Base-by-base conservation (phyloP, 2,888 invertebrate genomes). In the Polymixis lichenea region DNA sequence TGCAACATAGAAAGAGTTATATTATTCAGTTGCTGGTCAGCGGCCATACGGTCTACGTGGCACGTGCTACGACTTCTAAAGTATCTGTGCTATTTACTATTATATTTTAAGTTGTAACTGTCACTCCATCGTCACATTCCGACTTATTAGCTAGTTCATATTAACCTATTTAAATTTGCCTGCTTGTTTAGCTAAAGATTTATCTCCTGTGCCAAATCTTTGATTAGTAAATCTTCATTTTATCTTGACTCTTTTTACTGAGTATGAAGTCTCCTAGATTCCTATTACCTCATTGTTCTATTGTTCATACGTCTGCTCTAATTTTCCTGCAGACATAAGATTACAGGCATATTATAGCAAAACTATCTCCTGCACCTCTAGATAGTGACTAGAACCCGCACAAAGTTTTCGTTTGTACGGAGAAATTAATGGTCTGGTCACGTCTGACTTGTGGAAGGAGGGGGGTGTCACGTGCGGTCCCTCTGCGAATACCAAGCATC, bases 401-500 rank as follows among this genome's bases (percentile, higher is more conserved):
- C 61, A 61, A 77, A 62, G 17, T 68, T 68, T 80, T 72, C 72
- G 58, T 58, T 55, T 68, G 61, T 58, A 53, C 67, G 65, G n/a
- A 28, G 17, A 62, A 53, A 80, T 84, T 74, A 74, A 72, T 72
- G 78, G 51, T 81, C 84, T 62, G 61, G 78, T 82, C 85, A 85
- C 85, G 85, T 86, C 56, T 46, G 49, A 7, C 43, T 62, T 51
- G 51, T 22, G 51, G 32, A 46, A 73, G 49, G 81, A 65, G 60
- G 46, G 58, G 71, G 60, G 46, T 71, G 32, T 84, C 77, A 84
- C 85, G 86, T 83, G 66, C 78, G 28, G 49, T 72, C 71, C 72
- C 62, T 60, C 49, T 74, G 72, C 78, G 80, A 82, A 86, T 84
- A 76, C 80, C 70, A 78, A 86, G 55, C 68, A 76, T 72, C 58